Evolutionary conservation across 2,888 invertebrate genomes (phyloP).

Genomic region (Apoderus coryli): DNA sequence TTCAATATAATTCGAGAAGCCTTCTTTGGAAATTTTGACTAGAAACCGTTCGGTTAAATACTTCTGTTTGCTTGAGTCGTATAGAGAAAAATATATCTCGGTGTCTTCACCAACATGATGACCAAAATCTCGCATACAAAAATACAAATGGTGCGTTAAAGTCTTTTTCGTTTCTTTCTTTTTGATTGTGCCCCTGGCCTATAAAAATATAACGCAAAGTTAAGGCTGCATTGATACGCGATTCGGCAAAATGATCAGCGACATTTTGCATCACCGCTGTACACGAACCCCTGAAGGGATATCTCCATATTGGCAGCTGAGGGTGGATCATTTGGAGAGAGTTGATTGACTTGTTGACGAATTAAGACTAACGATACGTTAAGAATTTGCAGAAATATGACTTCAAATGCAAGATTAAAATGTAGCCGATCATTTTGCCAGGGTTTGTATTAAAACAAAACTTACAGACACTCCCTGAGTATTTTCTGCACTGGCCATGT

Average conservation of each 20-base stretch:
- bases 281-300: no score
- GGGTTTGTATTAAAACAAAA: no score
- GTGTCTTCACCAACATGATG: slow-evolving; percentile 81
- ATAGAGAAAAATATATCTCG: slow-evolving; percentile 75
- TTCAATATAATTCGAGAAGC: slow-evolving; percentile 79
- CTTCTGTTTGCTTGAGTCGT: slow-evolving; percentile 61
- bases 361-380: no score
- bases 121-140: slow-evolving; percentile 79
- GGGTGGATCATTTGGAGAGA: no score
- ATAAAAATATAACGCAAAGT: no score
- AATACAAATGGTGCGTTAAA: slow-evolving; percentile 65
- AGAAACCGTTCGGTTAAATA: slow-evolving; percentile 81
- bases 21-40: slow-evolving; percentile 78
- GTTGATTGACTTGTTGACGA: no score
- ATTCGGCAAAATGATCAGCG: no score
- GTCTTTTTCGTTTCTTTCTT: slow-evolving; percentile 42
- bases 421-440: slow-evolving; percentile 1
- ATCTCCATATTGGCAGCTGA: no score
- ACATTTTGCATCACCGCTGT: no score
- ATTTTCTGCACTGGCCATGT: slow-evolving; percentile 59
- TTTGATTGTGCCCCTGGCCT: slow-evolving; percentile 42
- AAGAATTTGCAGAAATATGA: no score
- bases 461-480: slow-evolving; percentile 54
- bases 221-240: no score
- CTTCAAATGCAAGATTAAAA: slow-evolving; percentile 2